Evolutionary conservation across 1,140 invertebrate genomes (phyloP).

Genomic region (Polypedilum pembai): DNA sequence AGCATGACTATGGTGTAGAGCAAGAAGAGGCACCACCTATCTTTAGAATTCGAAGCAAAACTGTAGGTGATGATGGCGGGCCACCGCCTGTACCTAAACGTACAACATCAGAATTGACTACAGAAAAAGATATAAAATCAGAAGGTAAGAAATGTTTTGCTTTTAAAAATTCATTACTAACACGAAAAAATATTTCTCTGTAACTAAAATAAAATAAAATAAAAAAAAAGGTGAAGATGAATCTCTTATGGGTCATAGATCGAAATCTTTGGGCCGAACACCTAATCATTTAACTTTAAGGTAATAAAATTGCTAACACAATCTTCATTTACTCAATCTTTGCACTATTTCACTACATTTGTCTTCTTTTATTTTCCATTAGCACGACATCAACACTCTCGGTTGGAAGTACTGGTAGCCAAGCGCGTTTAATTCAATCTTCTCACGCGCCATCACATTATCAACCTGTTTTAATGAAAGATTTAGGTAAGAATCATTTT

Average conservation of each 20-base stretch:
- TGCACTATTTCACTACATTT: slow-evolving; percentile 29
- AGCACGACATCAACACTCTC: slow-evolving; percentile 89
- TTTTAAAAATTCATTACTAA: too few species aligned
- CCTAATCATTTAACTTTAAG: slow-evolving; percentile 86
- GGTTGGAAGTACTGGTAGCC: slow-evolving; percentile 85
- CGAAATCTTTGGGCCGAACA: slow-evolving; percentile 73
- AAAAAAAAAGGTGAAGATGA: slow-evolving; percentile 63
- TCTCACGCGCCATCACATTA: slow-evolving; percentile 86
- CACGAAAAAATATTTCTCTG: too few species aligned
- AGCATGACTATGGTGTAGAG: slow-evolving; percentile 43
- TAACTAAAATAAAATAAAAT: too few species aligned
- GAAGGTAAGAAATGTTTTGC: slow-evolving; percentile 44
- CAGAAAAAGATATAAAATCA: slow-evolving; percentile 63
- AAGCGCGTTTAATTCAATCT: slow-evolving; percentile 86
- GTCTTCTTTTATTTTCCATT: slow-evolving; percentile 34
- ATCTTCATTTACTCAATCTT: background rate
- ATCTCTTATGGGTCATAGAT: slow-evolving; percentile 54
- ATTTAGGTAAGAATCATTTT: slow-evolving; percentile 68
- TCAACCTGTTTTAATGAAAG: slow-evolving; percentile 73
- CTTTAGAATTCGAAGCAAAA: slow-evolving; percentile 81
- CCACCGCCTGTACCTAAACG: slow-evolving; percentile 34
- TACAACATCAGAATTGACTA: slow-evolving; percentile 36
- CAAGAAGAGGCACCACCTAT: slow-evolving; percentile 47
- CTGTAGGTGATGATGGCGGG: slow-evolving; percentile 66
- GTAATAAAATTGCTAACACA: slow-evolving; percentile 40